These are phyloP conservation scores for Drosophila pectinifera DNA, from an alignment of 1,140 invertebrate species.

Conservation along the genomic window DNA sequence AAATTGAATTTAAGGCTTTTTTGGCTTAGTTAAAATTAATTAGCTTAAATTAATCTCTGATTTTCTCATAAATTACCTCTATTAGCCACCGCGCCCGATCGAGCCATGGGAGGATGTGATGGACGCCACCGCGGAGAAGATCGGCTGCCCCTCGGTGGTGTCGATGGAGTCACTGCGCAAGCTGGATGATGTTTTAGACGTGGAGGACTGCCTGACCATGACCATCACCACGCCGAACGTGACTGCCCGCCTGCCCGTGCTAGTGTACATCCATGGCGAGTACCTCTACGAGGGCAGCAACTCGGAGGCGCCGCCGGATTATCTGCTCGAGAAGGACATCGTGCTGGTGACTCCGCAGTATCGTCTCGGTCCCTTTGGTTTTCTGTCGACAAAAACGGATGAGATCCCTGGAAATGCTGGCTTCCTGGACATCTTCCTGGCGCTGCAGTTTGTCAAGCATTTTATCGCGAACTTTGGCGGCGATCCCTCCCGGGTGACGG, in stretches of 20 bases:
- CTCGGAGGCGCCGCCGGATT: conserved; percentile 89
- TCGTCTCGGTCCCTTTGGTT: conserved; percentile 88
- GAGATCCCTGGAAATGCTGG: conserved; percentile 89
- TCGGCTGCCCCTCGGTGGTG: conserved; percentile 85
- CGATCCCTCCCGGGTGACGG: conserved; percentile 87
- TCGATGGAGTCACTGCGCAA: conserved; percentile 71
- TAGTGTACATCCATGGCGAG: conserved; percentile 84
- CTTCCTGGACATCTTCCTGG: conserved; percentile 88
- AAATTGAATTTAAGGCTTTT: too few species aligned
- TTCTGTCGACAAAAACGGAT: conserved; percentile 86
- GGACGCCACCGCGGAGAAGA: conserved; percentile 86
- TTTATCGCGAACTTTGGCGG: conserved; percentile 90
- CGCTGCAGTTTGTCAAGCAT: conserved; percentile 87
- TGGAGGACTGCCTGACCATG: conserved; percentile 80
- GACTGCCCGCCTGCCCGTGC: conserved; percentile 61
- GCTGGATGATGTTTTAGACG: conserved; percentile 73
- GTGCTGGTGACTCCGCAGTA: conserved; percentile 93
- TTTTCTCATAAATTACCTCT: too few species aligned
- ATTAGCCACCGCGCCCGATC: conserved; percentile 87
- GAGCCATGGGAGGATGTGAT: conserved; percentile 86
- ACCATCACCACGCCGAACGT: conserved; percentile 78
- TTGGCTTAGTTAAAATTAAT: too few species aligned
- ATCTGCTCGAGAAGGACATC: conserved; percentile 90
- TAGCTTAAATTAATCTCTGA: too few species aligned
- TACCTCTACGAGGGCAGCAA: conserved; percentile 84